Evolutionary conservation across 2,113 vertebrate genomes (phyloP).

Genomic region (Aplodontia rufa): DNA sequence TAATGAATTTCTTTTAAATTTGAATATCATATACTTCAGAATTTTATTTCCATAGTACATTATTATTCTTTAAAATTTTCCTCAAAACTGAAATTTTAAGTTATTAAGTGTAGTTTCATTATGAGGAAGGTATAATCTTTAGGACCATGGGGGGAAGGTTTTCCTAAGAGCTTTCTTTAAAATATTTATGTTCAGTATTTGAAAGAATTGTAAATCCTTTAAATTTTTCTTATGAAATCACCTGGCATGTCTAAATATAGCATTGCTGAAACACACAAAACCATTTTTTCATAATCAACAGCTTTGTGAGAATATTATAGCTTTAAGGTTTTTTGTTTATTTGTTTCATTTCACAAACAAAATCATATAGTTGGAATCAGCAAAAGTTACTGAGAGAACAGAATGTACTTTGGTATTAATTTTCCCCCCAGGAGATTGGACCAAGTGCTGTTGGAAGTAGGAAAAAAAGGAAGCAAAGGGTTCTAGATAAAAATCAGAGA

Average conservation of each 20-base stretch:
- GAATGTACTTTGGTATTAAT: background rate
- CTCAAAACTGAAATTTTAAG: constrained; percentile 7
- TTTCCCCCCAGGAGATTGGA: background rate
- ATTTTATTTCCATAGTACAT: background rate
- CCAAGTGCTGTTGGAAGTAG: background rate
- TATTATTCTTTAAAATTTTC: background rate
- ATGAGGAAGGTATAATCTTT: background rate
- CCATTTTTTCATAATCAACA: background rate
- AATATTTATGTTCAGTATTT: background rate
- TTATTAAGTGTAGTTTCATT: background rate
- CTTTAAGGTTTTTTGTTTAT: background rate
- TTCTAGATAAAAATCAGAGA: background rate
- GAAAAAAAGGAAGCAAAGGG: background rate
- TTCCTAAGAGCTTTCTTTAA: constrained; percentile 13
- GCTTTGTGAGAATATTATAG: background rate
- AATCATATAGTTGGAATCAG: background rate
- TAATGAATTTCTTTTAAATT: background rate
- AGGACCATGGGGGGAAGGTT: background rate
- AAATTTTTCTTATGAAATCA: background rate
- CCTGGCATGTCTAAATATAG: background rate
- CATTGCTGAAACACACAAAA: background rate
- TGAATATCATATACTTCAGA: background rate
- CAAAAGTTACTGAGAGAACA: constrained; percentile 9
- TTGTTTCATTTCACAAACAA: background rate
- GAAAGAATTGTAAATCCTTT: background rate